phyloP scores from a whole-genome alignment of 2,113 vertebrate genomes.

The Myanophis thanlyinensis region DNA sequence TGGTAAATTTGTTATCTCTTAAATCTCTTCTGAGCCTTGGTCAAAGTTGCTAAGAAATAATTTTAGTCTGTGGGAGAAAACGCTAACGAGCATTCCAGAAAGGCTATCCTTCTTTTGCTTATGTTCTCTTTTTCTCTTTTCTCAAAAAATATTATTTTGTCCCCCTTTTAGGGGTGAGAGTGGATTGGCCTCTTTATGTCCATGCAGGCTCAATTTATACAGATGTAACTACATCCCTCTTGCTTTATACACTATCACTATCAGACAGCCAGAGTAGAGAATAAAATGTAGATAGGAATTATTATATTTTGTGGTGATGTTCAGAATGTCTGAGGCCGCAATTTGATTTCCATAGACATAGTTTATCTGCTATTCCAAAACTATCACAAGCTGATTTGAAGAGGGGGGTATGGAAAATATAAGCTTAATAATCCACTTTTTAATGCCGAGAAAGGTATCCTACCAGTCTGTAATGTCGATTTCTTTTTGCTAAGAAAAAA shows the following conservation, averaged over 20 bases:
- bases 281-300: conserved; percentile 11
- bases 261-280: conserved; percentile 33
- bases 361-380: conserved; percentile 28
- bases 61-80: conserved; percentile 5
- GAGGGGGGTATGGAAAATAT: not conserved
- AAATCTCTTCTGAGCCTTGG: conserved; percentile 12
- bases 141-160: not conserved
- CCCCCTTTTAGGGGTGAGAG: not conserved
- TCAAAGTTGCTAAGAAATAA: conserved; percentile 7
- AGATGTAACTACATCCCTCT: conserved; percentile 27
- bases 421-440: not conserved
- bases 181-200: not conserved
- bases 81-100: not conserved
- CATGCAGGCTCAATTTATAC: conserved; percentile 28
- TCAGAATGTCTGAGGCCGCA: conserved; percentile 16
- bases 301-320: not conserved
- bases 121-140: not conserved
- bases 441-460: not conserved
- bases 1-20: conserved; percentile 14
- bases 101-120: conserved; percentile 11
- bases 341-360: conserved; percentile 27
- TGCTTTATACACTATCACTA: not conserved
- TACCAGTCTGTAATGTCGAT: not conserved
- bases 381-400: conserved; percentile 16
- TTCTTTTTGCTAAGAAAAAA: not conserved